phyloP scores from a whole-genome alignment of 2,888 invertebrate species.

The Tryphoninae sp. region DNA sequence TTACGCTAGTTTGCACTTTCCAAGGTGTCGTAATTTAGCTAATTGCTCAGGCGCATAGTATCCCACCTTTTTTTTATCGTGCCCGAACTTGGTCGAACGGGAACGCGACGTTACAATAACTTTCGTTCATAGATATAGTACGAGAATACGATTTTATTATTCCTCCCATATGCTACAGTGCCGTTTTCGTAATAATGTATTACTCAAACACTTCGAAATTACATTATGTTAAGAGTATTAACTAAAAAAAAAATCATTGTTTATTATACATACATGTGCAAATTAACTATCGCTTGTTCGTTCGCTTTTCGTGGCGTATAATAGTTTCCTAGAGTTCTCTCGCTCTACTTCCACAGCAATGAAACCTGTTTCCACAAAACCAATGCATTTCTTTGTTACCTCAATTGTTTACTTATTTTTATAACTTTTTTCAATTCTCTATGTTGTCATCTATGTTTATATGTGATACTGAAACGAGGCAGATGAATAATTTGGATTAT shows the following conservation, averaged over 20 bases:
- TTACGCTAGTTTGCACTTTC: slow-evolving; percentile 19
- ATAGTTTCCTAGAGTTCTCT: slow-evolving; percentile 2
- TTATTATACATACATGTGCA: slow-evolving; percentile 54
- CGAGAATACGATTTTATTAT: slow-evolving; percentile 69
- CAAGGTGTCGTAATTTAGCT: slow-evolving; percentile 20
- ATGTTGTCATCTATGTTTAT: slow-evolving; percentile 41
- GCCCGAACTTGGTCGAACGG: neutral
- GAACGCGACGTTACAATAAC: slow-evolving; percentile 35
- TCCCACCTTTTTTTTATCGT: slow-evolving; percentile 13
- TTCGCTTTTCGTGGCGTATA: neutral
- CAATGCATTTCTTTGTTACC: neutral
- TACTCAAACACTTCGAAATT: slow-evolving; percentile 53
- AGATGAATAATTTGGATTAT: slow-evolving; percentile 4
- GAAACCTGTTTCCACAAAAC: slow-evolving; percentile 20
- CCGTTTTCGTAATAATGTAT: slow-evolving; percentile 58
- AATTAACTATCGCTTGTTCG: slow-evolving; percentile 45
- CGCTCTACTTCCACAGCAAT: slow-evolving; percentile 2
- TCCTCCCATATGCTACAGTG: slow-evolving; percentile 62
- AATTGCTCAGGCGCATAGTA: slow-evolving; percentile 28
- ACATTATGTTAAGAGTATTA: slow-evolving; percentile 46
- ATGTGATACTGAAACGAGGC: slow-evolving; percentile 50
- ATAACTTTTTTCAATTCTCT: neutral
- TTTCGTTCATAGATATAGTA: slow-evolving; percentile 58
- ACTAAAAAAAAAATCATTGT: slow-evolving; percentile 49
- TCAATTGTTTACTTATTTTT: neutral